Evolutionary conservation across 2,113 vertebrate genomes (phyloP), one percentile per base, ranked within the genome.

Genomic region (Telmatochromis bifrenatus): DNA sequence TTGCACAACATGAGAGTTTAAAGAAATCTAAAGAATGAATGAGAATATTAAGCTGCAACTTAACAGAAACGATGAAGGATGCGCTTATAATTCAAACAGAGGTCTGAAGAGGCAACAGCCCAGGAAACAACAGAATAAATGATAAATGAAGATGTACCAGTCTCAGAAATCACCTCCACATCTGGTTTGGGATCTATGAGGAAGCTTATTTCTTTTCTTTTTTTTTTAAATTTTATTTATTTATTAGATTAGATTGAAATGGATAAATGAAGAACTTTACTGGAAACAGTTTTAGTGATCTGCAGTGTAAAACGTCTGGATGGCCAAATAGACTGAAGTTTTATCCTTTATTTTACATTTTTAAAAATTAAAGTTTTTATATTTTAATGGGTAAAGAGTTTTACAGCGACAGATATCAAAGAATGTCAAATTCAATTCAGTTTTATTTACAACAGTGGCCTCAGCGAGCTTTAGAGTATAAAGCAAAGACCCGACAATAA

Each of bases 181-280:
- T 37, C 60, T 65, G 60, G 60, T 65, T 65, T 65, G 33, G 60
- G 33, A n/a, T 65, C 33, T 65, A 37, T 37, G 33, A 65, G 11
- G 33, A 65, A 65, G 19, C 33, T 21, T 65, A 12, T 37, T 35
- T 35, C 14, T 31, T 31, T 31, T 5, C 4, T 15, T 1, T 28
- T 19, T 19, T 19, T 2, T 0, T n/a, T n/a, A 1, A 6, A 5
- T 3, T 4, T 17, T 12, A 12, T 35, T 65, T 35, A 65, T 65
- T 65, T 65, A 65, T 35, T 65, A 65, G 31, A 62, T 62, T 62
- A 35, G 31, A 65, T 35, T 65, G 31, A 65, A 65, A 65, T 65
- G 17, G 31, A n/a, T 35, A 35, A 65, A 65, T 65, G 9, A 65
- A 35, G 31, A 65, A 65, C 17, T 65, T 65, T 62, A 62, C 58